These are phyloP conservation scores for Ploceus nigricollis DNA, from an alignment of 2,113 vertebrate species.

Conservation along the genomic window DNA sequence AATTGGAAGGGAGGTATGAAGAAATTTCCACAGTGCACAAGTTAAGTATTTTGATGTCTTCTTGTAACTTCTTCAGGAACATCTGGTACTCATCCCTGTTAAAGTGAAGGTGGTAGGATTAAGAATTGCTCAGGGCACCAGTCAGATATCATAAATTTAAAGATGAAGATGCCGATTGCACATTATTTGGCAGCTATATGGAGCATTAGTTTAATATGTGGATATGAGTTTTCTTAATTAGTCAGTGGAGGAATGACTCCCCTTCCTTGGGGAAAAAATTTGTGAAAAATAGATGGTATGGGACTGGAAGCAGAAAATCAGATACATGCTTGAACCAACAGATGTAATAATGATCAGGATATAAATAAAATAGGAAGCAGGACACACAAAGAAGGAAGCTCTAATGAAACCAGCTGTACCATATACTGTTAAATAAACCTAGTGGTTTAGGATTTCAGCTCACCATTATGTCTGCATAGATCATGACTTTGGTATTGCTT, in stretches of 20 bases:
- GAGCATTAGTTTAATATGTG: not conserved
- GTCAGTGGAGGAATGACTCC: not conserved
- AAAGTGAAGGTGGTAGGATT: not conserved
- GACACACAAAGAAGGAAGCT: not conserved
- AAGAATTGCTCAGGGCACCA: not conserved
- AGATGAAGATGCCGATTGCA: not conserved
- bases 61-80: not conserved
- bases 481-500: constrained; percentile 12
- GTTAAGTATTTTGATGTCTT: not conserved
- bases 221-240: not conserved
- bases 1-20: not conserved
- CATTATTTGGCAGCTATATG: not conserved
- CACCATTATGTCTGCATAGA: not conserved
- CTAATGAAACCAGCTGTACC: not conserved
- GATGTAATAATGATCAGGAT: not conserved
- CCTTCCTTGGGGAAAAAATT: not conserved
- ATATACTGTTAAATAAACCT: not conserved
- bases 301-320: not conserved
- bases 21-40: not conserved
- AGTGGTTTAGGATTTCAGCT: not conserved
- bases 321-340: not conserved
- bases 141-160: not conserved
- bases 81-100: not conserved
- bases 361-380: not conserved
- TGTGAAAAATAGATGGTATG: not conserved